These are phyloP conservation scores for Drosophila mojavensis DNA, from an alignment of 1,140 invertebrate species.

Conservation along the genomic window DNA sequence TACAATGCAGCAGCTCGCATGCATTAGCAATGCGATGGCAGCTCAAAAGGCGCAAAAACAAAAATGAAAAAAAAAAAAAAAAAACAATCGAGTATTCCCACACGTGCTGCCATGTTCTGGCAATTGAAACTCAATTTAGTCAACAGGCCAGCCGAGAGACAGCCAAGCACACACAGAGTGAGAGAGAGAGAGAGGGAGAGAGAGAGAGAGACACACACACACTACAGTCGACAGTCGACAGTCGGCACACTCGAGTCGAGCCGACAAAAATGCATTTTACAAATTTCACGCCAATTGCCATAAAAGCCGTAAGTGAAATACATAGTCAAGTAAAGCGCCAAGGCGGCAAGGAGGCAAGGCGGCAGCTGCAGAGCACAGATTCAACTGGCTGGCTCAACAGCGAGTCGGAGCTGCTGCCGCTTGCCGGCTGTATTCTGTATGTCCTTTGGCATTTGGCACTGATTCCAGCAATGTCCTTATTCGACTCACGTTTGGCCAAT, in stretches of 20 bases:
- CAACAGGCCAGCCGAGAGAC: constrained; percentile 50
- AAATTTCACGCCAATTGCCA: constrained; percentile 81
- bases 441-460: constrained; percentile 33
- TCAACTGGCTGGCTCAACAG: constrained; percentile 6
- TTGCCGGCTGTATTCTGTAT: constrained; percentile 5
- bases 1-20: constrained; percentile 36
- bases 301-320: constrained; percentile 81
- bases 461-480: constrained; percentile 26
- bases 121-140: constrained; percentile 82
- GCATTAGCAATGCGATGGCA: constrained; percentile 62
- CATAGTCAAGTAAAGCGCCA: constrained; percentile 69
- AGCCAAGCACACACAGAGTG: not conserved
- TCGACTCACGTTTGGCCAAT: constrained; percentile 78
- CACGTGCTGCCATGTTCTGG: constrained; percentile 73
- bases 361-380: constrained; percentile 40
- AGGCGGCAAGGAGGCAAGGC: not conserved
- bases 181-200: not conserved
- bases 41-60: constrained; percentile 52
- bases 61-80: constrained; percentile 13
- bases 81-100: constrained; percentile 71
- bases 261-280: constrained; percentile 72
- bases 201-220: constrained; percentile 1
- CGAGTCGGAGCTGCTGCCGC: not conserved
- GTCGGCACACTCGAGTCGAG: constrained; percentile 3
- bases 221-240: not conserved